phyloP scores from a whole-genome alignment of 2,797 vertebrate genomes.

The Carcharodon carcharias region DNA sequence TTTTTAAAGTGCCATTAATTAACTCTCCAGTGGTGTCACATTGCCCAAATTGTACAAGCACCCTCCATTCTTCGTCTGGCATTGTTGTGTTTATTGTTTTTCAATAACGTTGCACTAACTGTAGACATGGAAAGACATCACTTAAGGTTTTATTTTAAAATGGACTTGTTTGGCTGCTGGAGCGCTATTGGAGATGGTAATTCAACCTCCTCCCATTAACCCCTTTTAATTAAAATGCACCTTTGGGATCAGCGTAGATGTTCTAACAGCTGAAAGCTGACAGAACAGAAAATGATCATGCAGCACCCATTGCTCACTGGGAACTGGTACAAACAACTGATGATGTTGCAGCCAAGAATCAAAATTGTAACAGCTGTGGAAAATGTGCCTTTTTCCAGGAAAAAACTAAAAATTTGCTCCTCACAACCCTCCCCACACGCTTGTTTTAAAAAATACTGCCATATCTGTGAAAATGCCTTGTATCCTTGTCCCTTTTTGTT shows the following conservation, averaged over 20 bases:
- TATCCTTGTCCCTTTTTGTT: not conserved
- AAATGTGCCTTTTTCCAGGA: not conserved
- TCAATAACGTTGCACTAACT: not conserved
- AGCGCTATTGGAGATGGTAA: not conserved
- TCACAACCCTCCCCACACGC: not conserved
- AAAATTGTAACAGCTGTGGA: not conserved
- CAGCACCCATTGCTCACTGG: not conserved
- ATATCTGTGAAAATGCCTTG: not conserved
- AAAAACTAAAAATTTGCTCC: not conserved
- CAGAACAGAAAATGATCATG: not conserved
- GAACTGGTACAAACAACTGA: not conserved
- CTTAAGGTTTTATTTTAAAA: not conserved
- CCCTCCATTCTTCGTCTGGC: not conserved
- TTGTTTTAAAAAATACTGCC: not conserved
- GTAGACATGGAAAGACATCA: not conserved
- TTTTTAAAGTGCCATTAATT: not conserved
- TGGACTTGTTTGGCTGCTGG: not conserved
- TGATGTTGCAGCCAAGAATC: not conserved
- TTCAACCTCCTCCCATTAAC: not conserved
- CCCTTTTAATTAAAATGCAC: not conserved
- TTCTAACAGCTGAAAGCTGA: not conserved
- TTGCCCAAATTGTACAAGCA: not conserved
- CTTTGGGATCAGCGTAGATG: not conserved
- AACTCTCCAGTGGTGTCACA: not conserved
- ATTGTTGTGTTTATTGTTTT: not conserved